phyloP scores from a whole-genome alignment of 1,140 invertebrate species.

The Gonioctena quinquepunctata region DNA sequence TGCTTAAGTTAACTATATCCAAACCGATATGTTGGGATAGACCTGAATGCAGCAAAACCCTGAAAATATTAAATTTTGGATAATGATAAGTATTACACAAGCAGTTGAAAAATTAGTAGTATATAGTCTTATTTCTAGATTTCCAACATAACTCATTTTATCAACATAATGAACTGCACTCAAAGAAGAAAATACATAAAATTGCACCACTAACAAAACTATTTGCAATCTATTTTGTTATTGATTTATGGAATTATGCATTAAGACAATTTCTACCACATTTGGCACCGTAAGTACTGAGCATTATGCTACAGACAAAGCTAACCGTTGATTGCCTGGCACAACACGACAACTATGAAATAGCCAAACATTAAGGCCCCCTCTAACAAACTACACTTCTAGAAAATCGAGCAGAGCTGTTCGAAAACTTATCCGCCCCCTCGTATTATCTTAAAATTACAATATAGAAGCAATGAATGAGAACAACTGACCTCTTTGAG shows the following conservation, averaged over 20 bases:
- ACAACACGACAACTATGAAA: slow-evolving; percentile 51
- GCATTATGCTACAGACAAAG: slow-evolving; percentile 42
- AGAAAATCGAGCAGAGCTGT: not conserved
- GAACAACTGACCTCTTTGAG: not conserved
- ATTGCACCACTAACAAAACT: not conserved
- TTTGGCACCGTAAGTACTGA: slow-evolving; percentile 34
- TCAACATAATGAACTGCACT: too few relatives aligned
- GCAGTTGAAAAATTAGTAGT: too few relatives aligned
- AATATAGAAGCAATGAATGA: slow-evolving; percentile 10
- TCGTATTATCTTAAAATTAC: slow-evolving; percentile 30
- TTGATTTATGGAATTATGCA: slow-evolving; percentile 24
- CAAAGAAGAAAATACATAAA: too few relatives aligned
- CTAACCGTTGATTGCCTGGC: slow-evolving; percentile 50
- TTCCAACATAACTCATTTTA: too few relatives aligned
- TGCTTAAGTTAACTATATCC: too few relatives aligned
- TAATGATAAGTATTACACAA: too few relatives aligned
- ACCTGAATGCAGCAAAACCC: too few relatives aligned
- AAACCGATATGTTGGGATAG: too few relatives aligned
- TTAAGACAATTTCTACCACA: slow-evolving; percentile 28
- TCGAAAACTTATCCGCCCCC: not conserved
- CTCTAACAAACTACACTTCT: slow-evolving; percentile 38
- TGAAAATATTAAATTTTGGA: too few relatives aligned
- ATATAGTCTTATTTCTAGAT: too few relatives aligned
- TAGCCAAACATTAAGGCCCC: slow-evolving; percentile 49
- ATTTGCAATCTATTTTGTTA: not conserved